A percentile compares a stretch with the other conserved stretches of the same genome.
Conservation (phyloP, 2,888 invertebrate species). For the Mactromeris polynyma region DNA sequence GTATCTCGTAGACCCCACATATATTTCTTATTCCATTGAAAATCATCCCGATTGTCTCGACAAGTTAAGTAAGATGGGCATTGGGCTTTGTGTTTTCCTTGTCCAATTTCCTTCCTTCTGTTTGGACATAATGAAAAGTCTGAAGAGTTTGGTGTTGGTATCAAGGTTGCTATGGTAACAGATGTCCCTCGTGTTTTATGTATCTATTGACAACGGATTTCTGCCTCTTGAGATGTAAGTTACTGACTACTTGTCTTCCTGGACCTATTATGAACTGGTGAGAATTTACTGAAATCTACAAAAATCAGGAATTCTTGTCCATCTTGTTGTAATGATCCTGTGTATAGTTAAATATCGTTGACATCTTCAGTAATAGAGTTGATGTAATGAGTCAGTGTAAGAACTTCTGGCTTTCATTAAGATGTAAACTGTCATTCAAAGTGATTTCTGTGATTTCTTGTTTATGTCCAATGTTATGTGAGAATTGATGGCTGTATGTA, state of each 20-base stretch:
- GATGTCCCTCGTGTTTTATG: constrained; percentile 17
- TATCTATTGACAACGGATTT: constrained; percentile 18
- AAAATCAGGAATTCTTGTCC: constrained; percentile 3
- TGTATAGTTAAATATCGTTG: not conserved
- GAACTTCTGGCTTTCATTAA: not conserved
- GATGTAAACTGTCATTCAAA: constrained; percentile 8
- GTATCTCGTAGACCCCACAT: not conserved
- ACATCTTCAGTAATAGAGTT: not conserved
- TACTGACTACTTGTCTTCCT: constrained; percentile 20
- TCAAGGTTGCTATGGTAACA: not conserved
- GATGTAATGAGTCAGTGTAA: not conserved
- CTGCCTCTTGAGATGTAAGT: constrained; percentile 22
- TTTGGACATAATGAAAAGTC: constrained; percentile 17
- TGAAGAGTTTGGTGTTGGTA: constrained; percentile 24
- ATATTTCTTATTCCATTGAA: not conserved
- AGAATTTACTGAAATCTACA: constrained; percentile 2
- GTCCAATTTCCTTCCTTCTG: constrained; percentile 30
- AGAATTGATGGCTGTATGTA: not conserved
- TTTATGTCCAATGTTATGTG: not conserved
- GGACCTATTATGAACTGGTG: not conserved
- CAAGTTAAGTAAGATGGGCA: not conserved
- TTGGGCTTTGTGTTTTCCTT: not conserved
- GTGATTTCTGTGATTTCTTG: not conserved
- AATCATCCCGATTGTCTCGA: not conserved
- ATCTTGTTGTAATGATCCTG: not conserved